Percentiles rank a stretch among this genome's conserved stretches.
Conservation (phyloP, 2,113 vertebrate genomes). For the Centrocercus urophasianus region DNA sequence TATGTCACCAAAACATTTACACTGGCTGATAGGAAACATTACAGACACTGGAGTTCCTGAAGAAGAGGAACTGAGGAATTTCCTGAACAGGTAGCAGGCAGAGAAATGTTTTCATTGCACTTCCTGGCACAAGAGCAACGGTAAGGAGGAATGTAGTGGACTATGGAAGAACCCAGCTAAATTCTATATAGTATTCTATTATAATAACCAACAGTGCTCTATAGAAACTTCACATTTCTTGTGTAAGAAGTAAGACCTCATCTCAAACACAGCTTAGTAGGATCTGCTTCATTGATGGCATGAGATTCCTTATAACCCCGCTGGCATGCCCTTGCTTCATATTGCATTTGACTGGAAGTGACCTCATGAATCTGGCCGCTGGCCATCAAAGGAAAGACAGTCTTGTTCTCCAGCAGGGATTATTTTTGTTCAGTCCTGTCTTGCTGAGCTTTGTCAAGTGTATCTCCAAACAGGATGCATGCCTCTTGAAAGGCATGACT, state of each 20-base stretch:
- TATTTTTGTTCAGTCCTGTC: conserved; percentile 66
- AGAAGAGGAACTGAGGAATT: conserved; percentile 51
- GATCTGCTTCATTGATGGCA: neutral
- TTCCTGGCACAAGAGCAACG: conserved; percentile 25
- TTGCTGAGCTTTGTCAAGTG: conserved; percentile 72
- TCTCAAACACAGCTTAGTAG: neutral
- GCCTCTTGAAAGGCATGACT: conserved; percentile 62
- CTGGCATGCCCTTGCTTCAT: neutral
- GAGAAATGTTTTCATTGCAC: conserved; percentile 35
- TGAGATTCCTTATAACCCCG: conserved; percentile 2
- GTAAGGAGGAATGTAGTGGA: neutral
- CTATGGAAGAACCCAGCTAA: neutral
- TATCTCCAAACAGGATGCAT: conserved; percentile 72
- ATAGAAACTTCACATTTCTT: neutral
- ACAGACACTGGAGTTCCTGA: conserved; percentile 57
- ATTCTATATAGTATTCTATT: neutral
- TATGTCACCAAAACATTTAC: conserved; percentile 27
- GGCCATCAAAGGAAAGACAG: conserved; percentile 70
- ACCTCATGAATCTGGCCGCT: conserved; percentile 66
- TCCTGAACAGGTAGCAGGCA: conserved; percentile 61
- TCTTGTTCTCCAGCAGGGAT: conserved; percentile 67
- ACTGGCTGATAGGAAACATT: neutral
- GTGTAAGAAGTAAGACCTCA: neutral
- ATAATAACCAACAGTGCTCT: neutral
- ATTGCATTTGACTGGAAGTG: conserved; percentile 65